Base-by-base conservation (phyloP, 1,140 invertebrate species). In the Glomeris maerens region DNA sequence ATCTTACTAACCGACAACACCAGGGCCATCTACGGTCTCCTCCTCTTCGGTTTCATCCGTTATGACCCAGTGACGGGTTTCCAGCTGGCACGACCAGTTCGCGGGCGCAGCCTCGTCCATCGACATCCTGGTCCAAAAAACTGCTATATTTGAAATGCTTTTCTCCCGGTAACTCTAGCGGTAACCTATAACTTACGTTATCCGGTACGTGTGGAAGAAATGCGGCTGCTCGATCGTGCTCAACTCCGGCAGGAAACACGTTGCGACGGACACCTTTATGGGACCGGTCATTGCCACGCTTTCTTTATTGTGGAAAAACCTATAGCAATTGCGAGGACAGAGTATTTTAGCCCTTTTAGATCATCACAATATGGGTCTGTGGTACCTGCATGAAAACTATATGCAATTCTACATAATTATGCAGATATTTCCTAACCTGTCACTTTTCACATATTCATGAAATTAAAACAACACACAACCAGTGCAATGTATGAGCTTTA, bases 1-100 rank as follows among this genome's bases (percentile, higher is more conserved):
- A 47, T 7, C n/a, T 27, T 7, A 4, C 41, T 50, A 49, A 62
- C 61, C 63, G 14, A 64, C 60, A 50, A 64, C 63, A 14, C 63
- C 63, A 40, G 59, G 59, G 13, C 63, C 63, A 54, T 58, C 50
- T n/a, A 63, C 59, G 50, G 38, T 47, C 38, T 64, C 62, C 40
- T 59, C 60, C 10, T 49, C 46, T 0, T 59, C 63, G 49, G 61
- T 52, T 22, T 59, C 61, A 55, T 63, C 59, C 22, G 57, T 63
- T 38, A 62, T 60, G 36, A 47, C 51, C 63, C 63, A 64, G 49
- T 63, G 59, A 21, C 63, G 41, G 0, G 59, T 60, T 41, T 55
- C 54, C 25, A 64, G 49, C 46, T 59, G 58, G 50, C 63, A 64
- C 3, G 56, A 55, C 38, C 53, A 45, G 3, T 41, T 49, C 42